A percentile compares a stretch with the other conserved stretches of the same genome.
These are phyloP conservation scores for Rousettus leschenaultii DNA, from an alignment of 2,113 vertebrate genomes.

Conservation along the genomic window DNA sequence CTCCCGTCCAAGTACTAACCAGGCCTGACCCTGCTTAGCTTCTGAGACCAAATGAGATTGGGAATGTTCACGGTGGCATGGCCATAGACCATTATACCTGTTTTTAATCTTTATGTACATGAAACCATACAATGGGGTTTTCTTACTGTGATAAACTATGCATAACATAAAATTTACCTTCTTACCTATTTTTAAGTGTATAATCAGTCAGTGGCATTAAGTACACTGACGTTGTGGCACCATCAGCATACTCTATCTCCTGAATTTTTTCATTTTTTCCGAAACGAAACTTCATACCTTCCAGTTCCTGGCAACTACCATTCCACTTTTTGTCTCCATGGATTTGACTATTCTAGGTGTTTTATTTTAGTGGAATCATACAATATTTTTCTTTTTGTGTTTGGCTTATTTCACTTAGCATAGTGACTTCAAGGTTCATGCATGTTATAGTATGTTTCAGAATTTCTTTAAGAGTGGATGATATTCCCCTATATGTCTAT, in stretches of 20 bases:
- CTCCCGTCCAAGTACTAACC: too few species aligned
- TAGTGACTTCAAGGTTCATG: background rate
- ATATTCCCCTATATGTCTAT: background rate
- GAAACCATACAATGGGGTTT: background rate
- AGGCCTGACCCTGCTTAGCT: too few species aligned
- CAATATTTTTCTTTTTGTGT: background rate
- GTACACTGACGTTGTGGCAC: background rate
- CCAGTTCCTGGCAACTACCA: background rate
- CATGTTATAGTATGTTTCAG: background rate
- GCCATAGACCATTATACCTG: background rate
- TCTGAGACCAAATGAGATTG: too few species aligned
- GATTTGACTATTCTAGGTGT: background rate
- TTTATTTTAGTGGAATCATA: background rate
- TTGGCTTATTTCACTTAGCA: background rate
- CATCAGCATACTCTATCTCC: background rate
- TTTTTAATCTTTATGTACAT: background rate
- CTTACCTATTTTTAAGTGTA: background rate
- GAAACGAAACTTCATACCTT: background rate
- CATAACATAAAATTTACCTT: background rate
- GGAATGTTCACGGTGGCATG: too few species aligned
- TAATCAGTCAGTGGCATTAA: background rate
- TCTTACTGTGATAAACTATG: background rate
- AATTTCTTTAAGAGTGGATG: background rate
- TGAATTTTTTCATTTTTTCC: background rate
- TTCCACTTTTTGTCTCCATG: background rate